A percentile compares a stretch with the other conserved stretches of the same genome.
These are phyloP conservation scores for Formicarius rufipectus DNA, from an alignment of 2,113 vertebrate species.

Conservation along the genomic window DNA sequence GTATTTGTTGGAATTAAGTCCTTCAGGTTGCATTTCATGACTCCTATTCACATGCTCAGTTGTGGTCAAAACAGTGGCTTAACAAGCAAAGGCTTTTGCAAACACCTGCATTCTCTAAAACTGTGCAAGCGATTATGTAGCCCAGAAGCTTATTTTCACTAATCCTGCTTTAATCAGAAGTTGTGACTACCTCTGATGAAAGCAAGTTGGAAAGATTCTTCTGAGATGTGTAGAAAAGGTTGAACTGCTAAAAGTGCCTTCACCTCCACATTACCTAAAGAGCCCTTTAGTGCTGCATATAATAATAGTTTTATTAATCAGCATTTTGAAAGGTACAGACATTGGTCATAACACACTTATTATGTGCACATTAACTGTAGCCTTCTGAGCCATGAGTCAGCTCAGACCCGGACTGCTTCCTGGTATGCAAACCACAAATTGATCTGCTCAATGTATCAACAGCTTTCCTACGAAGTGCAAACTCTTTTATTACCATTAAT, in stretches of 20 bases:
- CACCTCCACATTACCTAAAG: background rate
- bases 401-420: background rate
- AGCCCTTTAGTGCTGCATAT: background rate
- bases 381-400: background rate
- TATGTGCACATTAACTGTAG: background rate
- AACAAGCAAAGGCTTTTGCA: background rate
- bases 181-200: background rate
- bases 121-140: background rate
- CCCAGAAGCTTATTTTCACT: background rate
- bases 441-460: background rate
- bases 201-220: background rate
- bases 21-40: background rate
- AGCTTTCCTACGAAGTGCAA: background rate
- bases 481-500: background rate
- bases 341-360: background rate
- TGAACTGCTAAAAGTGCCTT: background rate
- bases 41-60: background rate
- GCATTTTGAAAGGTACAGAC: background rate
- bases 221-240: background rate
- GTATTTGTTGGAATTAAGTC: background rate
- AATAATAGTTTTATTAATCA: background rate
- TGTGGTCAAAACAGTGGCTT: background rate
- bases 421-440: background rate
- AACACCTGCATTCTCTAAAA: background rate
- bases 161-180: slow-evolving; percentile 38